Evolutionary conservation across 2,888 invertebrate species (phyloP), one percentile per base, ranked within the genome.

Genomic region (Eristalis arbustorum): DNA sequence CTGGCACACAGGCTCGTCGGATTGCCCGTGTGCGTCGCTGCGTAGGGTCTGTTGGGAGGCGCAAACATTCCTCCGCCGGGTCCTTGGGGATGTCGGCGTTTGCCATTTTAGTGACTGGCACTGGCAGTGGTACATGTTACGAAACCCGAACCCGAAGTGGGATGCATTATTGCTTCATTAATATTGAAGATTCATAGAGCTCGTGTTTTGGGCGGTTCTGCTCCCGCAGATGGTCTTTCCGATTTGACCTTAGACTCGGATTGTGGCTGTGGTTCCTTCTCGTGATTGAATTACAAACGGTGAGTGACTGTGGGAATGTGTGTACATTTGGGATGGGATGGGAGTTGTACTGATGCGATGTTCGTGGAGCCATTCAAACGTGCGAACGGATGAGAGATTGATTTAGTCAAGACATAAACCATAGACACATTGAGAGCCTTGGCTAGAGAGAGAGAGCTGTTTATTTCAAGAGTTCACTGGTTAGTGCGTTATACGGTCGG

Each of bases 101-200:
- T 42, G 14, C n/a, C 42, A 40, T 13, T n/a, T 14, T 3, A 40
- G 5, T 14, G 49, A 37, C 37, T 49, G 18, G 18, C 18, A 8
- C 18, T 49, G 49, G 49, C 8, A 49, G 8, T 18, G 49, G 49
- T 18, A 49, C 3, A 1, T 31, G 18, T 28, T 18, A 42, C 72
- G 37, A 79, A 66, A 31, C 66, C 61, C 40, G 62, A 61, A 34
- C 62, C 37, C 40, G 61, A 18, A 49, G n/a, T 42, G 18, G 49
- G 49, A 18, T 49, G 73, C 28, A 68, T 68, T 68, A 80, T 67
- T 56, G 68, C 68, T 80, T 80, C 80, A 78, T 80, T 80, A 67
- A 73, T 68, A 74, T 68, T 73, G 80, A 56, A 63, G 63, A 67
- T 56, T 79, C 66, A 67, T 80, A 73, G 59, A 25, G 79, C 62